Evolutionary conservation across 2,113 vertebrate species (phyloP).

Genomic region (Tupaia chinensis): DNA sequence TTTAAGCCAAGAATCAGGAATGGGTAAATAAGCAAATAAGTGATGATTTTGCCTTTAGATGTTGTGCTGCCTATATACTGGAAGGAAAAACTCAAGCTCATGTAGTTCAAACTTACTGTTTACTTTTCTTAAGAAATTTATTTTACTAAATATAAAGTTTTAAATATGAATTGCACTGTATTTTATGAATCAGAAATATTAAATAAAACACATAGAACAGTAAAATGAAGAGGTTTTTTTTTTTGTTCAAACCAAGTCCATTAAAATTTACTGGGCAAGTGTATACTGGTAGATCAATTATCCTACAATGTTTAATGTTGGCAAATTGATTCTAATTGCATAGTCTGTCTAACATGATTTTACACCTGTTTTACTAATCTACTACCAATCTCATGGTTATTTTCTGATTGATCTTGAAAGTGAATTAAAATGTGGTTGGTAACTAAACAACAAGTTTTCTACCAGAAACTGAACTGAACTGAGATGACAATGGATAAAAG

Average conservation of each 20-base stretch:
- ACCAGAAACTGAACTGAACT: background rate
- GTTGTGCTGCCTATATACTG: background rate
- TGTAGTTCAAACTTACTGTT: background rate
- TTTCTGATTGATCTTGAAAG: slow-evolving; percentile 29
- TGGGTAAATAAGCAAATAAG: background rate
- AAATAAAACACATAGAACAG: background rate
- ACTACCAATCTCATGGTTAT: background rate
- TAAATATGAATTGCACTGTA: background rate
- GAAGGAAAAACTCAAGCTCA: background rate
- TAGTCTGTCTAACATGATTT: background rate
- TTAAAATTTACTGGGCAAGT: background rate
- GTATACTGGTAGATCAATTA: background rate
- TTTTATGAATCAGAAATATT: slow-evolving; percentile 11
- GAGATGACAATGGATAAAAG: background rate
- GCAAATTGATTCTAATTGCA: background rate
- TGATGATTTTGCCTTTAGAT: background rate
- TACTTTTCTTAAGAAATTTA: background rate
- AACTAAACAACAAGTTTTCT: background rate
- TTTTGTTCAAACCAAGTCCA: background rate
- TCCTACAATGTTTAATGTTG: background rate
- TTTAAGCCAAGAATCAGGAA: background rate
- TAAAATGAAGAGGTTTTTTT: background rate
- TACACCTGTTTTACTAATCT: background rate
- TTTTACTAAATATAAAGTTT: background rate
- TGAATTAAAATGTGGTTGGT: background rate